phyloP scores from a whole-genome alignment of 2,113 vertebrate species.

The Cynopterus brachyotis region DNA sequence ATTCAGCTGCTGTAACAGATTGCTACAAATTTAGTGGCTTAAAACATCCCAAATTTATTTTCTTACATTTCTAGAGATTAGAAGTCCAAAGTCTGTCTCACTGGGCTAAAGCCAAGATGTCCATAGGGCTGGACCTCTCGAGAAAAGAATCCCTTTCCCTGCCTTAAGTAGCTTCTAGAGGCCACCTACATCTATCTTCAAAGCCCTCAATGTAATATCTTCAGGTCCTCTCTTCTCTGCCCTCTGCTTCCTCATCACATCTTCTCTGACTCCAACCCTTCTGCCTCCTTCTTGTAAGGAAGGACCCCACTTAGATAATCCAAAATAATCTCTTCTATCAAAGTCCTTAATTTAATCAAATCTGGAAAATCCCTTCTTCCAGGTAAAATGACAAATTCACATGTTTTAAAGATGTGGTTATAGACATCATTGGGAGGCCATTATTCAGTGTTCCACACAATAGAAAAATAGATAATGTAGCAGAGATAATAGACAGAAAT shows the following conservation, averaged over 20 bases:
- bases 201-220: fast-evolving
- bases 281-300: not conserved
- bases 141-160: not conserved
- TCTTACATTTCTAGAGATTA: not conserved
- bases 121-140: not conserved
- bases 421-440: not conserved
- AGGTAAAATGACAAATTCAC: not conserved
- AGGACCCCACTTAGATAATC: not conserved
- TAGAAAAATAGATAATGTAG: not conserved
- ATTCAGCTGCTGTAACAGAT: not conserved
- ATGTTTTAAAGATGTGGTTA: not conserved
- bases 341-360: not conserved
- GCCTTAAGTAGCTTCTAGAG: not conserved
- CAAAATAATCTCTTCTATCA: not conserved
- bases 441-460: not conserved
- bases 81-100: not conserved
- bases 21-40: not conserved
- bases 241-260: not conserved
- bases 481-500: not conserved
- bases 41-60: not conserved
- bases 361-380: not conserved
- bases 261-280: not conserved
- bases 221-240: not conserved
- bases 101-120: not conserved
- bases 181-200: not conserved